These are phyloP conservation scores for Pelecanoides urinatrix DNA, from an alignment of 2,113 vertebrate genomes.

Conservation along the genomic window DNA sequence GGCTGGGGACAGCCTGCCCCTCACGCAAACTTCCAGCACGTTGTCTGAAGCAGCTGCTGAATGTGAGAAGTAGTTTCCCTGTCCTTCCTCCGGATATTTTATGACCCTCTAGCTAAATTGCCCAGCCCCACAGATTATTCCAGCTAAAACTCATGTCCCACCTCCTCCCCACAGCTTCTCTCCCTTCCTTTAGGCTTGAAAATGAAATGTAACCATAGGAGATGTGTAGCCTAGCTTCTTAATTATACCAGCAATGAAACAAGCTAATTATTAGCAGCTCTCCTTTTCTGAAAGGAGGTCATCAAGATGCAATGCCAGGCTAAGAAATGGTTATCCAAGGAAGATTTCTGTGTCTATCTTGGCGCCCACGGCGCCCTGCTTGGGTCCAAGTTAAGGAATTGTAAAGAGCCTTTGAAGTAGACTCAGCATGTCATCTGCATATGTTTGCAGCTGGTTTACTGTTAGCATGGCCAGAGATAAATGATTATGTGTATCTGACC, in stretches of 20 bases:
- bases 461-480: slow-evolving; percentile 5
- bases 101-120: background rate
- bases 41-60: background rate
- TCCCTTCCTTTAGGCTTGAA: background rate
- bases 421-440: slow-evolving; percentile 39
- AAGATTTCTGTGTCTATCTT: background rate
- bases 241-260: background rate
- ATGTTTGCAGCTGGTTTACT: slow-evolving; percentile 49
- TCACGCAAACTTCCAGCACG: background rate
- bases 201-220: background rate
- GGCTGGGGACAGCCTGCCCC: background rate
- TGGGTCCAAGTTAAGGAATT: slow-evolving; percentile 25
- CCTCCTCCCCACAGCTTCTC: background rate
- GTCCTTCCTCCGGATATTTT: background rate
- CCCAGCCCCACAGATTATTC: background rate
- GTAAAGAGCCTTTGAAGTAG: slow-evolving; percentile 66
- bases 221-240: background rate
- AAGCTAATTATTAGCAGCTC: background rate
- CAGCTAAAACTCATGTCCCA: background rate
- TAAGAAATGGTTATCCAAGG: background rate
- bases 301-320: background rate
- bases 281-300: background rate
- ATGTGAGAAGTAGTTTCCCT: background rate
- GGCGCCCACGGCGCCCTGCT: background rate
- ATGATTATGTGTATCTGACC: background rate